These are phyloP conservation scores for Cephonodes hylas DNA, from an alignment of 2,888 invertebrate genomes.

Conservation along the genomic window DNA sequence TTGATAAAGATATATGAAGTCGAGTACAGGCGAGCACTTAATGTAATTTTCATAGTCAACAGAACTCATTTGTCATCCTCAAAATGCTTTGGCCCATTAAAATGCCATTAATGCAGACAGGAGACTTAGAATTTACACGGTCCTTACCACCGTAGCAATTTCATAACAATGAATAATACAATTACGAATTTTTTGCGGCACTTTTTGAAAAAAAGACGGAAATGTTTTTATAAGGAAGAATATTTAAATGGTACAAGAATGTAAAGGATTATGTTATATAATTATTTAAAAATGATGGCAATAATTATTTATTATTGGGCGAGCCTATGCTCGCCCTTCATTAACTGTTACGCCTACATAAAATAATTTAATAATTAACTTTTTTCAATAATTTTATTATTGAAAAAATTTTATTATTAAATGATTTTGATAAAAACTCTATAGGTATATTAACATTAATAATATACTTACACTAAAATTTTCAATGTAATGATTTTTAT, in stretches of 20 bases:
- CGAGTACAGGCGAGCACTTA: slow-evolving; percentile 13
- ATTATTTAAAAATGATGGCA: too few relatives aligned
- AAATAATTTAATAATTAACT: too few relatives aligned
- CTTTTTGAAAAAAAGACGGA: not conserved
- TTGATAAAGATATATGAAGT: slow-evolving; percentile 15
- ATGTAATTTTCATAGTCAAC: slow-evolving; percentile 32
- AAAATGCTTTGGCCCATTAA: slow-evolving; percentile 47
- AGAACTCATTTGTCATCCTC: slow-evolving; percentile 37
- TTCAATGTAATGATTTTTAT: too few relatives aligned
- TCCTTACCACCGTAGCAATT: slow-evolving; percentile 40
- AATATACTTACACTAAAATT: too few relatives aligned
- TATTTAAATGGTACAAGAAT: not conserved
- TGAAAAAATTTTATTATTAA: too few relatives aligned
- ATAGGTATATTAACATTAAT: too few relatives aligned
- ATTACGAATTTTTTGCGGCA: not conserved
- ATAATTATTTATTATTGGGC: too few relatives aligned
- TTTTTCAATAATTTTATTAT: too few relatives aligned
- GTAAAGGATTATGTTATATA: too few relatives aligned
- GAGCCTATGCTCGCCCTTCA: too few relatives aligned
- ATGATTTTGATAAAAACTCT: too few relatives aligned
- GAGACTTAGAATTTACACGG: slow-evolving; percentile 38
- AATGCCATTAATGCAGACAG: slow-evolving; percentile 48
- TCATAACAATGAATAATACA: slow-evolving; percentile 33
- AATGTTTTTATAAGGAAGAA: not conserved
- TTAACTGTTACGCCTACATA: too few relatives aligned